Evolutionary conservation across 2,888 invertebrate species (phyloP).

Genomic region (Brachynemurus nebulosus): DNA sequence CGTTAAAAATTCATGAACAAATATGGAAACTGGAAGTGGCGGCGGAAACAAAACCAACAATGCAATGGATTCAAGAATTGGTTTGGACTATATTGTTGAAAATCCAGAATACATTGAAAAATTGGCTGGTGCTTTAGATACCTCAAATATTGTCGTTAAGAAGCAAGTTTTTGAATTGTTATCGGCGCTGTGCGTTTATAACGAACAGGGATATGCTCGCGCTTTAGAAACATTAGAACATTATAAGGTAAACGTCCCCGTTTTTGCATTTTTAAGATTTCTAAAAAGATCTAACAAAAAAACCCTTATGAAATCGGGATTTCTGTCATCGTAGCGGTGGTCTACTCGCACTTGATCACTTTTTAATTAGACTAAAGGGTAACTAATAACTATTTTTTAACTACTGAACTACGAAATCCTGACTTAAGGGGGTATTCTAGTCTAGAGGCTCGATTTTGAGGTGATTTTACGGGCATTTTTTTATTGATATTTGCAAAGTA

Average conservation of each 20-base stretch:
- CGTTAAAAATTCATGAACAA: background rate
- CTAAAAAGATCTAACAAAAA: too few species aligned
- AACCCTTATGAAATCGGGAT: too few species aligned
- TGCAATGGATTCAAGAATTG: constrained; percentile 81
- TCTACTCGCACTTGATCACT: too few species aligned
- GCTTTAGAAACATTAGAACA: constrained; percentile 83
- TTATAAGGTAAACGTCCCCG: constrained; percentile 70
- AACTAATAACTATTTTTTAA: too few species aligned
- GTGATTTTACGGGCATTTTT: too few species aligned
- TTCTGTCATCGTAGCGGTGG: too few species aligned
- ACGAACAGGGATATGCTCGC: constrained; percentile 72
- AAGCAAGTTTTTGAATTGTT: constrained; percentile 94
- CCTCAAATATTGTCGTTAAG: constrained; percentile 80
- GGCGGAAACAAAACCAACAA: background rate
- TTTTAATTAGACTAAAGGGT: too few species aligned
- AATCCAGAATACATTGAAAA: constrained; percentile 85
- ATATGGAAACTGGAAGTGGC: constrained; percentile 6
- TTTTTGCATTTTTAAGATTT: too few species aligned
- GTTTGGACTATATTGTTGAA: constrained; percentile 87
- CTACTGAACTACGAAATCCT: too few species aligned
- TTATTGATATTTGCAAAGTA: too few species aligned
- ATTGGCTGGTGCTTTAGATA: constrained; percentile 84
- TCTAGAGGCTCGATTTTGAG: too few species aligned
- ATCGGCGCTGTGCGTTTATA: constrained; percentile 89
- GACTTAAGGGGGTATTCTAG: too few species aligned